Evolutionary conservation across 2,113 vertebrate species (phyloP), one percentile per base, ranked within the genome.

Genomic region (Theropithecus gelada): DNA sequence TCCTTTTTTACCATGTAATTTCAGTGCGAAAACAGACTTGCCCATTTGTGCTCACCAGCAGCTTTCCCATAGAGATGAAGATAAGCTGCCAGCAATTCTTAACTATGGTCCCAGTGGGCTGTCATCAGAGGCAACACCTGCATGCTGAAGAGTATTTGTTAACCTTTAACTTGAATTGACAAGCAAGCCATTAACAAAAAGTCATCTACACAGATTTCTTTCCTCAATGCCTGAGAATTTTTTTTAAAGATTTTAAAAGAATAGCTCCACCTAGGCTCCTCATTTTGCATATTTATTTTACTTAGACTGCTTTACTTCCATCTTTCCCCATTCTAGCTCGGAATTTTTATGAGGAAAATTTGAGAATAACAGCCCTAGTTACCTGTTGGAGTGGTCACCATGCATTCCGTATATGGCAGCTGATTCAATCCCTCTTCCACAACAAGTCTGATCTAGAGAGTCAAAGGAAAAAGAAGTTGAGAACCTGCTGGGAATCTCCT

Each of bases 391-490:
- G 99, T 99, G 96, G 99, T 99, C 81, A 99, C 99, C 0, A 99
- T 99, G 91, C 99, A 99, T 98, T 99, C 99, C 27, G 99, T 99
- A 98, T 99, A 99, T 4, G 99, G 99, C 70, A 99, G 98, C 95
- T 99, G 99, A 97, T 99, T 99, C 98, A 99, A 98, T 97, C 99
- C 99, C 97, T 99, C 99, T 99, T 99, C 99, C 87, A 99, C 99
- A 97, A 99, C 99, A 8, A 99, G 99, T 98, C 99, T 99, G 96
- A 99, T 99, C 99, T 99, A 98, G 80, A 96, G 83, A 93, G 95
- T 81, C 88, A 97, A 96, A 97, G 72, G 92, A 75, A 98, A 83
- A 32, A 55, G 80, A 88, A 98, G 57, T 43, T 86, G 12, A 86
- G 79, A 85, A 30, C 8, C 18, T 27, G 16, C 38, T 25, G 70